Percentiles rank a stretch among this genome's conserved stretches.
phyloP scores from a whole-genome alignment of 2,888 invertebrate genomes.

The Chrysopilus asiliformis region DNA sequence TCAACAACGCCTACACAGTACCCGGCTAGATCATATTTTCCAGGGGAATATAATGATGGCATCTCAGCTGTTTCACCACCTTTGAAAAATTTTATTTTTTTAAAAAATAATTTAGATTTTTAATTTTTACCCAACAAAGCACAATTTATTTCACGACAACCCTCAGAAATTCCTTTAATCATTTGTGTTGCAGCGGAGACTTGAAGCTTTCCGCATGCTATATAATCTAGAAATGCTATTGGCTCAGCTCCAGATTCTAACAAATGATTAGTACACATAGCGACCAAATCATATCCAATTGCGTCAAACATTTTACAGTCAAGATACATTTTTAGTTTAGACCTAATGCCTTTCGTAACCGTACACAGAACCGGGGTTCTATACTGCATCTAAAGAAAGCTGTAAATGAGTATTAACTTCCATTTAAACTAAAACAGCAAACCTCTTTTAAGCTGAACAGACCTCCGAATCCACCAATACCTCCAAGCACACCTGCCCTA shows the following conservation, averaged over 20 bases:
- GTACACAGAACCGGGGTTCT: slow-evolving; percentile 81
- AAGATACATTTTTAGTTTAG: slow-evolving; percentile 87
- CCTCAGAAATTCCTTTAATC: slow-evolving; percentile 75
- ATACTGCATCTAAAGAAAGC: slow-evolving; percentile 34
- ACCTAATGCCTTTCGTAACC: slow-evolving; percentile 93
- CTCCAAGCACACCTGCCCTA: slow-evolving; percentile 63
- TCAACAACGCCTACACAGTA: slow-evolving; percentile 92
- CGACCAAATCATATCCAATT: slow-evolving; percentile 90
- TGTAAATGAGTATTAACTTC: no score
- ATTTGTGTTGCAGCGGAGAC: slow-evolving; percentile 63
- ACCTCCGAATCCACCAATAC: slow-evolving; percentile 88
- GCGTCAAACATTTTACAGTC: slow-evolving; percentile 62
- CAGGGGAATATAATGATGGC: slow-evolving; percentile 81
- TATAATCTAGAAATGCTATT: slow-evolving; percentile 92
- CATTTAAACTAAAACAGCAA: no score
- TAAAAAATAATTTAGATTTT: not conserved
- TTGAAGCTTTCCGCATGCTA: slow-evolving; percentile 78
- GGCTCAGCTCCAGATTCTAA: slow-evolving; percentile 92
- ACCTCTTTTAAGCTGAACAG: slow-evolving; percentile 70
- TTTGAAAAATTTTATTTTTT: slow-evolving; percentile 10
- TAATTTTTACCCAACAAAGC: slow-evolving; percentile 62
- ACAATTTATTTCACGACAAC: slow-evolving; percentile 75
- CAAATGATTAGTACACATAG: slow-evolving; percentile 96
- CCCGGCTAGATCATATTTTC: slow-evolving; percentile 91
- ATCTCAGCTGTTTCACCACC: slow-evolving; percentile 94